A percentile compares a stretch with the other conserved stretches of the same genome.
phyloP scores from a whole-genome alignment of 2,113 vertebrate species.

The Psilopsiagon aymara region DNA sequence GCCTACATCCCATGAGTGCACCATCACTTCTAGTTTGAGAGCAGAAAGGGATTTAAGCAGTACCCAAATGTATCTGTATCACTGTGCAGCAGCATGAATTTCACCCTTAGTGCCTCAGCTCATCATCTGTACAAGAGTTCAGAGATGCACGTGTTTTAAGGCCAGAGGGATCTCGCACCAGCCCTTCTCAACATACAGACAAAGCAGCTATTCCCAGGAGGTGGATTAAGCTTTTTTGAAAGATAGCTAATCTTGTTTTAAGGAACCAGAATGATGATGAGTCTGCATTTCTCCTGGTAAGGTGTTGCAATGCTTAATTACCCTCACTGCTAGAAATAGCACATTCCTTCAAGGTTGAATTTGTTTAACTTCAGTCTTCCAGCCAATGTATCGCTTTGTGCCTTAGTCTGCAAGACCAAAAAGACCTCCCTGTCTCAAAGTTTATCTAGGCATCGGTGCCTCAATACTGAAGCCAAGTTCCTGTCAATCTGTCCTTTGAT shows the following conservation, averaged over 20 bases:
- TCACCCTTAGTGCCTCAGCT: not conserved
- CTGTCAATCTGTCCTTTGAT: not conserved
- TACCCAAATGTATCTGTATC: not conserved
- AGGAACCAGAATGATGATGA: not conserved
- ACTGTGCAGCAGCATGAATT: not conserved
- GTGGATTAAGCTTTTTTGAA: not conserved
- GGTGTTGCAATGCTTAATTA: not conserved
- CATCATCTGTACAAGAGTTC: not conserved
- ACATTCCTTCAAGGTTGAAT: not conserved
- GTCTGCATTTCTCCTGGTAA: not conserved
- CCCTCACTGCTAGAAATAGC: not conserved
- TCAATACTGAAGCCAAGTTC: not conserved
- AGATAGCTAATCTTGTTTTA: constrained; percentile 9
- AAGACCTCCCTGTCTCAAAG: not conserved
- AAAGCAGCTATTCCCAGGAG: not conserved
- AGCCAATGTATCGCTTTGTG: not conserved
- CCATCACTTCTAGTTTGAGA: not conserved
- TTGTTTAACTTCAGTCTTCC: not conserved
- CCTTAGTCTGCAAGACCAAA: not conserved
- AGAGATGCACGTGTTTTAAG: not conserved
- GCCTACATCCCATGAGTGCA: not conserved
- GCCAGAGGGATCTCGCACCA: not conserved
- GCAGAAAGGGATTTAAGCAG: not conserved
- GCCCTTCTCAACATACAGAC: not conserved
- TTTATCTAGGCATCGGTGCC: not conserved